Percentiles rank a stretch among this genome's conserved stretches.
Conservation (phyloP, 2,888 invertebrate genomes). For the Xestia sexstrigata region DNA sequence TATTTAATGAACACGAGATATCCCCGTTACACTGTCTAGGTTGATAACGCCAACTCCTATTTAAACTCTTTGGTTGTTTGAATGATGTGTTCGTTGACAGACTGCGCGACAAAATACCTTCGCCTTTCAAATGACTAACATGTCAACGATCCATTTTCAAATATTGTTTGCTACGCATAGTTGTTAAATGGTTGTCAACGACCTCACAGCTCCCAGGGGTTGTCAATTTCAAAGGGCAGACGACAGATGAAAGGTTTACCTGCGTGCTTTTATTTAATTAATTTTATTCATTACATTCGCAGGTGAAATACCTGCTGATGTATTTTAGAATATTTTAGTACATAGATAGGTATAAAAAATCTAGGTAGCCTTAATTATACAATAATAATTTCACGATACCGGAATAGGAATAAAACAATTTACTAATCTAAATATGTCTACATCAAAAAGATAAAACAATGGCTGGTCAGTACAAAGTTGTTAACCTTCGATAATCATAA, state of each 20-base stretch:
- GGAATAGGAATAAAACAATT: slow-evolving; percentile 28
- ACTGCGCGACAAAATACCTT: slow-evolving; percentile 38
- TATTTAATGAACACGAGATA: slow-evolving; percentile 78
- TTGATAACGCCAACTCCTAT: slow-evolving; percentile 56
- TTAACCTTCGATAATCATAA: slow-evolving; percentile 58
- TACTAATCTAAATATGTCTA: slow-evolving; percentile 4
- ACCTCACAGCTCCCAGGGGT: slow-evolving; percentile 20
- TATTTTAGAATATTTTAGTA: neutral
- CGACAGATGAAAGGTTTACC: slow-evolving; percentile 18
- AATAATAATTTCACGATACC: neutral
- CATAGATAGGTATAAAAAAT: neutral
- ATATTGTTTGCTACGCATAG: slow-evolving; percentile 15
- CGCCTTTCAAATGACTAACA: slow-evolving; percentile 34
- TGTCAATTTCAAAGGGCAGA: slow-evolving; percentile 27
- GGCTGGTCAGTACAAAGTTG: slow-evolving; percentile 44
- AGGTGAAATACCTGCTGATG: neutral
- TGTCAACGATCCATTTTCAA: slow-evolving; percentile 48
- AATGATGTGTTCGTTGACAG: slow-evolving; percentile 55
- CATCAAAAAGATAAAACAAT: slow-evolving; percentile 38
- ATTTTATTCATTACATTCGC: slow-evolving; percentile 10
- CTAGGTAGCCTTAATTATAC: neutral
- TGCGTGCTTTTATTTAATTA: slow-evolving; percentile 32
- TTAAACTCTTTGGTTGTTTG: slow-evolving; percentile 61
- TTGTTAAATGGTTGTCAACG: slow-evolving; percentile 38
- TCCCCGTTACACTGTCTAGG: slow-evolving; percentile 67